A percentile compares a stretch with the other conserved stretches of the same genome.
Conservation (phyloP, 2,888 invertebrate genomes). For the Pediacus dermestoides region DNA sequence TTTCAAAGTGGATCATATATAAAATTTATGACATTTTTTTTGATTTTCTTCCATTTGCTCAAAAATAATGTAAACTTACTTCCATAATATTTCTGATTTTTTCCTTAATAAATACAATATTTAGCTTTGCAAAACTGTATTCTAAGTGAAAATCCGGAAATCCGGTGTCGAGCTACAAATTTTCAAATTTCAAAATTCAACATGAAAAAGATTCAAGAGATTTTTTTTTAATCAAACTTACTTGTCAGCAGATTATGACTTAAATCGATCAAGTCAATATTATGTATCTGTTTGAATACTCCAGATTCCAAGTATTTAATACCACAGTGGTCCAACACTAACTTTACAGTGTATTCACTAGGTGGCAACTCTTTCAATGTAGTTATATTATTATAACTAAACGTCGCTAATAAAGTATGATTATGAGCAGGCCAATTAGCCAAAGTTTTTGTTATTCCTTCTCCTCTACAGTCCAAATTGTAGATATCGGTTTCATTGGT, state of each 20-base stretch:
- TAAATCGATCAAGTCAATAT: conserved; percentile 56
- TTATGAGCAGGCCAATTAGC: conserved; percentile 45
- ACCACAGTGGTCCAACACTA: conserved; percentile 55
- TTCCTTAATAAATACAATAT: too few species aligned
- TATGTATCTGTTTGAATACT: conserved; percentile 53
- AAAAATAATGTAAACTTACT: too few species aligned
- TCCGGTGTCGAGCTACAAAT: too few species aligned
- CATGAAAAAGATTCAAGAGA: too few species aligned
- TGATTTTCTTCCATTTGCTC: too few species aligned
- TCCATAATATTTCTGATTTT: too few species aligned
- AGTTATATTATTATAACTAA: conserved; percentile 55
- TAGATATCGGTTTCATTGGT: conserved; percentile 28
- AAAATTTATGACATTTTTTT: too few species aligned
- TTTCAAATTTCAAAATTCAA: too few species aligned
- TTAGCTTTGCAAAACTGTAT: too few species aligned
- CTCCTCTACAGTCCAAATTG: conserved; percentile 38
- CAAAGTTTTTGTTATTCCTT: conserved; percentile 35
- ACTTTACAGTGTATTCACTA: conserved; percentile 51
- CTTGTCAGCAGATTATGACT: conserved; percentile 57
- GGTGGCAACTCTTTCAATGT: conserved; percentile 50
- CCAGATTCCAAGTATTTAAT: conserved; percentile 54
- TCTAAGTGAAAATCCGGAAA: too few species aligned
- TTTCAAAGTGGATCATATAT: too few species aligned
- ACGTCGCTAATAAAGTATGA: conserved; percentile 53
- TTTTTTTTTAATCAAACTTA: too few species aligned